A percentile compares a stretch with the other conserved stretches of the same genome.
Evolutionary conservation across 2,888 invertebrate species (phyloP).

Genomic region (Atethmia centrago): DNA sequence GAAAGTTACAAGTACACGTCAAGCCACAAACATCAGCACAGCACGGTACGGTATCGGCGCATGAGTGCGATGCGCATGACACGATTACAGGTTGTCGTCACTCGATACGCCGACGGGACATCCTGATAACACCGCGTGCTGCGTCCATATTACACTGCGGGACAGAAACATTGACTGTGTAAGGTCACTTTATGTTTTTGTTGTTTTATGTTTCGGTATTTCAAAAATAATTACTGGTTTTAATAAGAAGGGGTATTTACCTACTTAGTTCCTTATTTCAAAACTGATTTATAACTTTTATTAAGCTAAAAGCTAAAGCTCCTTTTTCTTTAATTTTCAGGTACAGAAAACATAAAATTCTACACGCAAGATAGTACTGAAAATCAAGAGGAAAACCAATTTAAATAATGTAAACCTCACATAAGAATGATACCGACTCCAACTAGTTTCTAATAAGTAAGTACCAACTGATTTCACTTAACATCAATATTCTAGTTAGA

Average conservation of each 20-base stretch:
- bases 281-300: neutral
- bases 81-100: constrained; percentile 86
- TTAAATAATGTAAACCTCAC: neutral
- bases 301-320: neutral
- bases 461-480: neutral
- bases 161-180: constrained; percentile 58
- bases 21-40: constrained; percentile 30
- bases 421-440: neutral
- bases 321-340: neutral
- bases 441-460: neutral
- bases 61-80: constrained; percentile 76
- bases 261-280: neutral
- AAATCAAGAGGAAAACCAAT: neutral
- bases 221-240: neutral
- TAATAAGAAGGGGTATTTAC: neutral
- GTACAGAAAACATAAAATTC: rapidly evolving
- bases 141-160: constrained; percentile 81
- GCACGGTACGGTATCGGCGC: constrained; percentile 42
- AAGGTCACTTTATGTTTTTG: constrained; percentile 6
- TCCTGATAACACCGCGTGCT: constrained; percentile 88
- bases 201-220: neutral
- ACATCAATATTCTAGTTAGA: neutral
- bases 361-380: neutral
- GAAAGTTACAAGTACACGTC: constrained; percentile 23
- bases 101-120: constrained; percentile 86